Base-by-base conservation (phyloP, 1,140 invertebrate species). In the Platyscapa corneri region DNA sequence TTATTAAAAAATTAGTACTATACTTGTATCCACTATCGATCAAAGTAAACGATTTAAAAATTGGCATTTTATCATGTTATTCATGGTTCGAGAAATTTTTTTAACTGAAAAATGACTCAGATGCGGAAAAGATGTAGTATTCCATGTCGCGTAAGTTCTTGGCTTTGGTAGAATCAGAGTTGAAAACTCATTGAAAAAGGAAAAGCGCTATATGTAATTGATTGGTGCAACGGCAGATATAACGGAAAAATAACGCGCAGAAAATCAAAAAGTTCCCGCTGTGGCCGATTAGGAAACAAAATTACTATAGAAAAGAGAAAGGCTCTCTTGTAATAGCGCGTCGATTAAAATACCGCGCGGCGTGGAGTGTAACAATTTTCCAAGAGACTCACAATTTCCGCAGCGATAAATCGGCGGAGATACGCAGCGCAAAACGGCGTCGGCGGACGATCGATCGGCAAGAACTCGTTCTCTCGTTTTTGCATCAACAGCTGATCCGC, bases 321-420 rank as follows among this genome's bases (percentile, higher is more conserved):
- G 12, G 80, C 81, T 42, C 79, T 72, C 53, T 70, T 75, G 65
- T 79, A 49, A 87, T 80, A 56, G 83, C 42, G 67, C 80, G 83
- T 53, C 84, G 84, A 86, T 86, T 86, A 82, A 86, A 86, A 82
- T 82, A 65, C 84, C 84, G 27, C 46, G 78, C n/a, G 10, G 27
- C 32, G 53, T 18, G 14, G 83, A 70, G 77, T 70, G 78, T 60
- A 82, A 79, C 78, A 72, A 85, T 85, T 85, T 85, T 76, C 82
- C 82, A 60, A 60, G 84, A 78, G 84, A 82, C 84, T 82, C 80
- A 70, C 79, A 78, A 86, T 86, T 86, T 82, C 84, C 30, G 56
- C 37, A n/a, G 70, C 84, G 84, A 85, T 85, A 86, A 86, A 86
- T 86, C 80, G 79, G 23, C 42, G 77, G 30, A 67, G 79, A 86